Base-by-base conservation (phyloP, 2,113 vertebrate species). In the Amia ocellicauda region DNA sequence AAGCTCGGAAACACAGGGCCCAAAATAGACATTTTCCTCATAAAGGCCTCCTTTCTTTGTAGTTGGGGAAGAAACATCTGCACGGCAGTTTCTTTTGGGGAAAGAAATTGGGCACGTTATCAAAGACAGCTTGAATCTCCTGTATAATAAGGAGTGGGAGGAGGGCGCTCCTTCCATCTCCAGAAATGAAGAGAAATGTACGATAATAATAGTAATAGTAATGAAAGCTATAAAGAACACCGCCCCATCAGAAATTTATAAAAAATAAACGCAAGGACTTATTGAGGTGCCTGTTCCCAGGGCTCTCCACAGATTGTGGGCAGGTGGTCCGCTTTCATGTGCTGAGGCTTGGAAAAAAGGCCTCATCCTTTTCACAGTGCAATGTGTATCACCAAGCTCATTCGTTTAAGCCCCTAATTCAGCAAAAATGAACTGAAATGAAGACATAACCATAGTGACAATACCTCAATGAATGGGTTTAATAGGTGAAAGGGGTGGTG, bases 41-140 rank as follows among this genome's bases (percentile, higher is more conserved):
- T 88, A 87, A 90, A 90, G 86, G 80, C 79, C 79, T 84, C 79
- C 80, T 88, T n/a, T 89, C 88, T 91, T 88, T 90, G 89, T 91
- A 90, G 86, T 88, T 78, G 13, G 78, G 76, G 82, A 76, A 88
- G 86, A 75, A 89, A 91, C 89, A 91, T 89, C 88, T 91, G 89
- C 80, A 67, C 80, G 85, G 83, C 88, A 90, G 85, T 90, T 86
- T 88, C 84, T 87, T 83, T 72, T 74, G 79, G 81, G 83, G 82
- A 85, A 83, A 80, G n/a, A 79, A 83, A 77, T 85, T 68, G 81
- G 89, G 88, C 86, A 88, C 69, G 67, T 80, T 85, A 86, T 91
- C 89, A 91, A 91, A 91, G 86, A 74, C 72, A 84, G 75, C 76
- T 70, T 74, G 82, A 69, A 83, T 85, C 84, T 87, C 85, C 84